These are phyloP conservation scores for Isurus oxyrinchus DNA, from an alignment of 2,113 vertebrate species.

Conservation along the genomic window DNA sequence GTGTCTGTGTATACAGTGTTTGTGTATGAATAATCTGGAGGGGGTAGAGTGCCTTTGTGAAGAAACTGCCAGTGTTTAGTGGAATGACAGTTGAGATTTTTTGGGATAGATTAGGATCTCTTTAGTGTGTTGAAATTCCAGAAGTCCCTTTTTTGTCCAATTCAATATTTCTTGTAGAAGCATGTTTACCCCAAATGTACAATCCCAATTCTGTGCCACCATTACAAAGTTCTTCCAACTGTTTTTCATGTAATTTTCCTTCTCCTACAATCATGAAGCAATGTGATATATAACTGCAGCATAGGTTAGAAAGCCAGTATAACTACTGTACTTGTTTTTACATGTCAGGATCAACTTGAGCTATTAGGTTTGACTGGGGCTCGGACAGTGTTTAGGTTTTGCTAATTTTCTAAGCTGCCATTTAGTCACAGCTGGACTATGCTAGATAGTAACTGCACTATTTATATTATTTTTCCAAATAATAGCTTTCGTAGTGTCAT, in stretches of 20 bases:
- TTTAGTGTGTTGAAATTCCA: not conserved
- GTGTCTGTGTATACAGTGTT: not conserved
- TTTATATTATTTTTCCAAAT: not conserved
- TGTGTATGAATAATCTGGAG: not conserved
- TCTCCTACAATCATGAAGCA: not conserved
- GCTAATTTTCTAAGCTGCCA: not conserved
- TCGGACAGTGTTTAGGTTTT: not conserved
- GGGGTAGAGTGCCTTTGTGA: not conserved
- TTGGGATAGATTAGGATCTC: not conserved
- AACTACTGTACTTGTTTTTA: not conserved
- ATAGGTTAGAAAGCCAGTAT: not conserved
- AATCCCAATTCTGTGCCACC: not conserved
- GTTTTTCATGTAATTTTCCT: not conserved
- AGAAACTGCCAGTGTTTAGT: not conserved
- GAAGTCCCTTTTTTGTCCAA: not conserved
- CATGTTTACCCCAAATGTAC: not conserved
- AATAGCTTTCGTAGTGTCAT: slow-evolving; percentile 12
- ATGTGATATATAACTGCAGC: not conserved
- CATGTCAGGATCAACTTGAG: not conserved
- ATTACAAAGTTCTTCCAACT: not conserved
- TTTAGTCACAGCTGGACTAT: not conserved
- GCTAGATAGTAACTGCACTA: not conserved
- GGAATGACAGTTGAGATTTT: not conserved
- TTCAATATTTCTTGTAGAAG: not conserved
- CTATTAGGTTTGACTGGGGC: not conserved